These are phyloP conservation scores for Eublepharis macularius DNA, from an alignment of 2,113 vertebrate species.

Conservation along the genomic window DNA sequence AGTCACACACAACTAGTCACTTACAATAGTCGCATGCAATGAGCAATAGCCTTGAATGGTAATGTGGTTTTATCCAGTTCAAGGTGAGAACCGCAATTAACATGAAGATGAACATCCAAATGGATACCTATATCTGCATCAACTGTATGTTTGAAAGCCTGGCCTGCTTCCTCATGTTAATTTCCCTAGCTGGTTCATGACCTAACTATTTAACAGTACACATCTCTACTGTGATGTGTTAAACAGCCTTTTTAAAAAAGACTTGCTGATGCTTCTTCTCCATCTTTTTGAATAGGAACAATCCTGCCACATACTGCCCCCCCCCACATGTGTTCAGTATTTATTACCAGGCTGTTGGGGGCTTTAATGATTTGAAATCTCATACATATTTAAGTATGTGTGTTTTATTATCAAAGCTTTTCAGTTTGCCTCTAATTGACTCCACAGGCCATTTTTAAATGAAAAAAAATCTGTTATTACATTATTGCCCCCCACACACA, in stretches of 20 bases:
- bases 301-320: not conserved
- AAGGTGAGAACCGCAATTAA: not conserved
- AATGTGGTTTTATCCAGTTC: too few relatives aligned
- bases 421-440: constrained; percentile 53
- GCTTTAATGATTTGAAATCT: constrained; percentile 28
- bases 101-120: too few relatives aligned
- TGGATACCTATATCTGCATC: not conserved
- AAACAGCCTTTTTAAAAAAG: not conserved
- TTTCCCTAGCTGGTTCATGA: too few relatives aligned
- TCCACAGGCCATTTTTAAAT: constrained; percentile 65
- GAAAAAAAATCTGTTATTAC: constrained; percentile 51
- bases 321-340: not conserved
- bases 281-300: not conserved
- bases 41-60: too few relatives aligned
- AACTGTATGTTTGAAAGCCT: too few relatives aligned
- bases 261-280: not conserved
- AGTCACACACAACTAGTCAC: too few relatives aligned
- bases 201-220: not conserved
- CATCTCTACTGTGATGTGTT: not conserved
- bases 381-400: constrained; percentile 40
- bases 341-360: constrained; percentile 5
- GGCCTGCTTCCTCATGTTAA: too few relatives aligned
- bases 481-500: constrained; percentile 19
- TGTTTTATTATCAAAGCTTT: constrained; percentile 40
- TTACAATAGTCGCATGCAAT: too few relatives aligned